phyloP scores from a whole-genome alignment of 2,888 invertebrate genomes.

The Ophion obscuratus region DNA sequence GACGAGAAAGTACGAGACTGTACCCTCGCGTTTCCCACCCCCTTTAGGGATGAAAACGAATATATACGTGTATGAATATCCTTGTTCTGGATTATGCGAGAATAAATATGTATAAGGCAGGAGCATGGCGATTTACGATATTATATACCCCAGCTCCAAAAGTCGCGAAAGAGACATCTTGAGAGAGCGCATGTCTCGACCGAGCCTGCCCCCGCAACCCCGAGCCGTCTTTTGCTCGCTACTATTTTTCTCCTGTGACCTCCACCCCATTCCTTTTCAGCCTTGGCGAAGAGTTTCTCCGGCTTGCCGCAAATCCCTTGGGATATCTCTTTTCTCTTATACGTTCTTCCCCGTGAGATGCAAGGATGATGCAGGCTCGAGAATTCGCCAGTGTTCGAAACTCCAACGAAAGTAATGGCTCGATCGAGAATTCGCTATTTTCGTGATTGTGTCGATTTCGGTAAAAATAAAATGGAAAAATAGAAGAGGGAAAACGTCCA shows the following conservation, averaged over 20 bases:
- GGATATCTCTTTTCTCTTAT: slow-evolving; percentile 42
- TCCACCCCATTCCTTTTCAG: background rate
- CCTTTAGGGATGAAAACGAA: slow-evolving; percentile 51
- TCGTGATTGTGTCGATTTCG: background rate
- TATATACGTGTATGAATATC: slow-evolving; percentile 63
- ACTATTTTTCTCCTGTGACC: slow-evolving; percentile 8
- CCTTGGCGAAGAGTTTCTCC: background rate
- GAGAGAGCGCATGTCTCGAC: slow-evolving; percentile 29
- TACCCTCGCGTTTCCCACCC: background rate
- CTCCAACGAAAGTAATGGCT: background rate
- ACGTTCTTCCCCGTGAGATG: background rate
- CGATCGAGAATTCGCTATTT: background rate
- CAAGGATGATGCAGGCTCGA: background rate
- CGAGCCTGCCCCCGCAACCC: background rate
- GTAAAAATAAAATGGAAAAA: background rate
- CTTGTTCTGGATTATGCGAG: slow-evolving; percentile 61
- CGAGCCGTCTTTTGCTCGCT: background rate
- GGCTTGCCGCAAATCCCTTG: slow-evolving; percentile 26
- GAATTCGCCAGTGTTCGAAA: background rate
- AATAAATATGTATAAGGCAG: slow-evolving; percentile 69
- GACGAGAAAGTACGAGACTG: background rate
- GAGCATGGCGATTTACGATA: slow-evolving; percentile 67
- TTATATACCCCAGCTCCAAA: slow-evolving; percentile 52
- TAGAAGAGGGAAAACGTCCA: no score
- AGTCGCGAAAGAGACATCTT: slow-evolving; percentile 34